Evolutionary conservation across 2,797 vertebrate genomes (phyloP).

Genomic region (Balearica regulorum): DNA sequence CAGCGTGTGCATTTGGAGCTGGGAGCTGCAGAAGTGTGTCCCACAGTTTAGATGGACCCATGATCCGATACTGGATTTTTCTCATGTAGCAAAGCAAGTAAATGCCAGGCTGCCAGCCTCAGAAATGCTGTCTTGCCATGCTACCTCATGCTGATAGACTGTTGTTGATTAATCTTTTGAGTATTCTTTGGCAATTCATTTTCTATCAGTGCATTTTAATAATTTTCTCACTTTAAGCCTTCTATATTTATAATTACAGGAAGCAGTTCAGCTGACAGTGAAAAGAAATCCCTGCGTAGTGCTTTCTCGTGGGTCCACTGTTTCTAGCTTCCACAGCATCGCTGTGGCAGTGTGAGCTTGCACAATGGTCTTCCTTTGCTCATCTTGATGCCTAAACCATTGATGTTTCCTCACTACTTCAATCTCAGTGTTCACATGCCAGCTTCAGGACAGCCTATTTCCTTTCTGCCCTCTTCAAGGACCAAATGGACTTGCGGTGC

Average conservation of each 20-base stretch:
- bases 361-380: background rate
- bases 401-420: background rate
- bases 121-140: background rate
- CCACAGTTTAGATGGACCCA: background rate
- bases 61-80: background rate
- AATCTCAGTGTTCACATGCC: background rate
- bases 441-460: background rate
- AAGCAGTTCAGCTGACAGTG: background rate
- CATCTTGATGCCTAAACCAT: background rate
- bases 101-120: background rate
- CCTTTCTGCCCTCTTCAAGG: background rate
- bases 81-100: background rate
- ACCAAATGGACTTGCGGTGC: background rate
- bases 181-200: background rate
- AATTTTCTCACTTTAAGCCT: constrained; percentile 29
- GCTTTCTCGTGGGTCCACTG: constrained; percentile 21
- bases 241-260: constrained; percentile 3
- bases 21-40: background rate
- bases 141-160: background rate
- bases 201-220: background rate
- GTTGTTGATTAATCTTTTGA: background rate
- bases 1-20: background rate
- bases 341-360: background rate
- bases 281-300: background rate
- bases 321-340: background rate